Evolutionary conservation across 2,797 vertebrate genomes (phyloP).

Genomic region (Takifugu ocellatus): DNA sequence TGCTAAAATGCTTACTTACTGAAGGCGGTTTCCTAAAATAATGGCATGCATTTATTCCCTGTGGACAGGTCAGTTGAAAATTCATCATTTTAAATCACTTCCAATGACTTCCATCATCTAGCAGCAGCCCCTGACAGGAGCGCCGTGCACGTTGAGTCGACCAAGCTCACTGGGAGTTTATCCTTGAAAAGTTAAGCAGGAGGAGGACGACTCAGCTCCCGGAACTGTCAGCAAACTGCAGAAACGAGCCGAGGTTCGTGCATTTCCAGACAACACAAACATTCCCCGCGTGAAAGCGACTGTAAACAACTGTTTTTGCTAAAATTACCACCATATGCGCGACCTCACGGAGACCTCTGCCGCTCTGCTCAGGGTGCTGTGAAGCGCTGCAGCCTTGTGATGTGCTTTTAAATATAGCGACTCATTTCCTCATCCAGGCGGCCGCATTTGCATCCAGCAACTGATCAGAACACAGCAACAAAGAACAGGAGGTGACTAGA

Average conservation of each 20-base stretch:
- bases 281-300: too few relatives aligned
- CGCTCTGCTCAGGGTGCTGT: too few relatives aligned
- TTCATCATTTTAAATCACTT: conserved; percentile 56
- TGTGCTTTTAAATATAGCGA: too few relatives aligned
- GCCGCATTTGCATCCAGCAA: background rate
- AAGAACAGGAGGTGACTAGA: background rate
- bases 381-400: too few relatives aligned
- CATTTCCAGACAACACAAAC: too few relatives aligned
- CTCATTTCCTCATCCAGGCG: too few relatives aligned
- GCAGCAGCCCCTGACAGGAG: conserved; percentile 30
- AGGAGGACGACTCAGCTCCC: too few relatives aligned
- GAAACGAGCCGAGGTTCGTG: too few relatives aligned
- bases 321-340: too few relatives aligned
- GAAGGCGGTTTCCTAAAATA: conserved; percentile 59
- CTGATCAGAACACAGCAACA: background rate
- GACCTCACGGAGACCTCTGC: too few relatives aligned
- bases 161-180: conserved; percentile 29
- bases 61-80: conserved; percentile 55
- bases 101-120: conserved; percentile 23
- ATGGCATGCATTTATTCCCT: conserved; percentile 60
- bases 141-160: conserved; percentile 30
- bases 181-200: conserved; percentile 2
- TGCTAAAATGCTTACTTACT: conserved; percentile 64
- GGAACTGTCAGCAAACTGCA: too few relatives aligned
- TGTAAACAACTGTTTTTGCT: too few relatives aligned